A percentile compares a stretch with the other conserved stretches of the same genome.
phyloP scores from a whole-genome alignment of 2,113 vertebrate genomes.

The Epinephelus cyanopodus region DNA sequence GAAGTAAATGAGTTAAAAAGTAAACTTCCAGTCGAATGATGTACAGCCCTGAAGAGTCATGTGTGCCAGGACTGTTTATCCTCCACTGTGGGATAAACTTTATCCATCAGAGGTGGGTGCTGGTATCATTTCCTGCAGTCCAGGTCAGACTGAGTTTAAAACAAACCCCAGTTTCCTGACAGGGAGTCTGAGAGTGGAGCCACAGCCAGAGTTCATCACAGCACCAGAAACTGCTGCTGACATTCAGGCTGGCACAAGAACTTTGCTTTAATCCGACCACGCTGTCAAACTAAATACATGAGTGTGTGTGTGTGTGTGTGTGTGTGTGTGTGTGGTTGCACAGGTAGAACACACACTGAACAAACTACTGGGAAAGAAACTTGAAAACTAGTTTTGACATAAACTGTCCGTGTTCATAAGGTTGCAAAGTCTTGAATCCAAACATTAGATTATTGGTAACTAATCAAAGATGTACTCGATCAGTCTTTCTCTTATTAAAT shows the following conservation, averaged over 20 bases:
- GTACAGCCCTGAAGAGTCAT: background rate
- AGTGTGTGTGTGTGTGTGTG: background rate
- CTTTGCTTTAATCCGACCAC: background rate
- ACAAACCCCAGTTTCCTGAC: background rate
- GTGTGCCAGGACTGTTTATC: background rate
- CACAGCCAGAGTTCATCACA: background rate
- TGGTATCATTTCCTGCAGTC: background rate
- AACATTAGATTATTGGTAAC: too few relatives aligned
- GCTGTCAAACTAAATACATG: background rate
- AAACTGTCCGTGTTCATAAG: background rate
- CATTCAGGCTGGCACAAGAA: background rate
- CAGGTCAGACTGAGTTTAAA: slow-evolving; percentile 1
- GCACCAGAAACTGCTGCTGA: background rate
- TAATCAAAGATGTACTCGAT: too few relatives aligned
- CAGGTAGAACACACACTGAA: background rate
- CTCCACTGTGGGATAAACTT: background rate
- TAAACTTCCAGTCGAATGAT: background rate
- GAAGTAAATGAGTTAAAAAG: background rate
- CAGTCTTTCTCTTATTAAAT: too few relatives aligned
- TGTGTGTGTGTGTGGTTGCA: background rate
- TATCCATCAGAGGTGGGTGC: background rate
- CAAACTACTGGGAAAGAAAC: background rate
- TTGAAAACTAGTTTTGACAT: slow-evolving; percentile 3
- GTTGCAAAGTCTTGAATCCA: background rate
- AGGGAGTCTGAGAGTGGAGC: background rate